These are phyloP conservation scores for Phodopus roborovskii DNA, from an alignment of 2,113 vertebrate genomes.

Conservation along the genomic window DNA sequence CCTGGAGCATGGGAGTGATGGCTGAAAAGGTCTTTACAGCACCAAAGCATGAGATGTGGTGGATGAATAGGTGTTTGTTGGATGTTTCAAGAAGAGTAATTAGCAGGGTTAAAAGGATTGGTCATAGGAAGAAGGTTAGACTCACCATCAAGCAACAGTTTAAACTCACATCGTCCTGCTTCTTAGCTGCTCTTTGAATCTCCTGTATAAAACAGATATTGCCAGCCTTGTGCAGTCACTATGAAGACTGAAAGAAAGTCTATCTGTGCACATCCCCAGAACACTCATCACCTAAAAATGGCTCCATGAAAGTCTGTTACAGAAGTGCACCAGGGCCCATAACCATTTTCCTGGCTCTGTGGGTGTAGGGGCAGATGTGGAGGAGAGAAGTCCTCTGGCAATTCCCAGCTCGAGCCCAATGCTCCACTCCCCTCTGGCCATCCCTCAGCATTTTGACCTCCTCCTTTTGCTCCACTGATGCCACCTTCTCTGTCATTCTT, in stretches of 20 bases:
- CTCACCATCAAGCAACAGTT: background rate
- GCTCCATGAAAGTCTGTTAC: background rate
- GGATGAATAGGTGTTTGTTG: background rate
- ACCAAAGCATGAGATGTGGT: background rate
- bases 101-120: background rate
- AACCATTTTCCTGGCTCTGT: background rate
- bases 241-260: background rate
- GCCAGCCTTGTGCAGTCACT: background rate
- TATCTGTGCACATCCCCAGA: background rate
- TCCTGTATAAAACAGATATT: background rate
- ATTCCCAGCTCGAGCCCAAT: background rate
- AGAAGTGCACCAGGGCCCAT: background rate
- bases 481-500: accelerated
- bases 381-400: background rate
- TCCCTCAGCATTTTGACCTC: too few relatives aligned
- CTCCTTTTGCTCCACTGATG: background rate
- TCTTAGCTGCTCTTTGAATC: background rate
- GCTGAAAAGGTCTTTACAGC: background rate
- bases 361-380: background rate
- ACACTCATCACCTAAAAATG: too few relatives aligned
- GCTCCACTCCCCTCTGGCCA: background rate
- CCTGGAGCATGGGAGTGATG: background rate
- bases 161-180: background rate
- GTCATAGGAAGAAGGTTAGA: background rate
- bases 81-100: background rate